Base-by-base conservation (phyloP, 1,140 invertebrate species). In the Orius insidiosus region DNA sequence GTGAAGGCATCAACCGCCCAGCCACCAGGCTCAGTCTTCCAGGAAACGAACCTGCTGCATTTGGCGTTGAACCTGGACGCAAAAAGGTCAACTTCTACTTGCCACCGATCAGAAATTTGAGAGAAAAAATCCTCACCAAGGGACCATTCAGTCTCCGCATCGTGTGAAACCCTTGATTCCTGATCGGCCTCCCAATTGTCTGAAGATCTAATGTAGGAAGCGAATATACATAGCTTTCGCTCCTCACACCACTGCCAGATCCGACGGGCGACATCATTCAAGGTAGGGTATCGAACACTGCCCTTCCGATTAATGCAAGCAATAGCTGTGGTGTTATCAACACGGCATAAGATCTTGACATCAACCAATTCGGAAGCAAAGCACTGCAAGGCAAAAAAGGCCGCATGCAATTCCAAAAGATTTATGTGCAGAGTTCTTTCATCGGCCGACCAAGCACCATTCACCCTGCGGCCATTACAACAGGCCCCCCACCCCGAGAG, bases 291-390 rank as follows among this genome's bases (percentile, higher is more conserved):
- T 4, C 4, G 3, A 2, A 40, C 38, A 4, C 11, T 15, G 38
- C 38, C 38, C 38, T 15, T 11, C 5, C 15, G n/a, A 40, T 40
- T 40, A 15, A 40, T 18, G 9, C 13, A 11, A 18, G 38, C 38
- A 6, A 40, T 40, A 5, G 38, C 38, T 5, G 38, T 40, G 38
- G 15, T 18, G 10, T 40, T 40, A 40, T 40, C 38, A 5, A 40
- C 14, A 11, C 38, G n/a, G 4, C 13, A 40, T 5, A 40, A 10
- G 5, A 40, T 15, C n/a, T 5, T 15, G 3, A 5, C 10, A 10
- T 18, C 11, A 15, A 13, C 2, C 38, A 13, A 40, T 2, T 13
- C 4, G 2, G 11, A 18, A 11, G 38, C 38, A 15, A 40, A 40
- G 4, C 9, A 10, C 10, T 13, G 13, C 9, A 40, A 18, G 38